These are phyloP conservation scores for Ectemnius cavifrons DNA, from an alignment of 2,888 invertebrate genomes.

Conservation along the genomic window DNA sequence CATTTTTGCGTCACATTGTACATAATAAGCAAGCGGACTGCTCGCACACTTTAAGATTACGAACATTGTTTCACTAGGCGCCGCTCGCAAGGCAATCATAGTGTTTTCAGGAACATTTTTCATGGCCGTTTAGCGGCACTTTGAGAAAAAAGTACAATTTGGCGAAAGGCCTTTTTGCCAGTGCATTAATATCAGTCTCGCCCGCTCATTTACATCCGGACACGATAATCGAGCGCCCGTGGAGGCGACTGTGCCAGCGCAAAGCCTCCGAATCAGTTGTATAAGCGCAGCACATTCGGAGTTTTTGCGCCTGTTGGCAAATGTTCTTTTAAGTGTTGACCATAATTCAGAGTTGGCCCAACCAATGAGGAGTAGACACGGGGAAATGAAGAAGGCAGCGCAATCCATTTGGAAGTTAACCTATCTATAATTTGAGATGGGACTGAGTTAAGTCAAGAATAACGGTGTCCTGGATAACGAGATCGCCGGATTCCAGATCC, in stretches of 20 bases:
- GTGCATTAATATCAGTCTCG: constrained; percentile 5
- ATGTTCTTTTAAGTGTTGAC: constrained; percentile 57
- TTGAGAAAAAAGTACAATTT: constrained; percentile 23
- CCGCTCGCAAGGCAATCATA: constrained; percentile 9
- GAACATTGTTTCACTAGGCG: no score
- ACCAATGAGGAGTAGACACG: constrained; percentile 29
- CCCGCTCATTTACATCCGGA: constrained; percentile 35
- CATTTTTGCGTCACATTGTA: no score
- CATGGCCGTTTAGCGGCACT: constrained; percentile 13
- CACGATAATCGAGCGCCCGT: constrained; percentile 39
- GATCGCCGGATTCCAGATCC: no score
- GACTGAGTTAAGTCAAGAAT: constrained; percentile 19
- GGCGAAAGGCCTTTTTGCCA: not conserved
- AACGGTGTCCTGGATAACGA: constrained; percentile 23
- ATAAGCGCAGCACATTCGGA: constrained; percentile 32
- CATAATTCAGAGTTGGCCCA: constrained; percentile 42
- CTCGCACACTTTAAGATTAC: no score
- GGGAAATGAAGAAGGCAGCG: constrained; percentile 18
- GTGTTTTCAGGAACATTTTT: constrained; percentile 27
- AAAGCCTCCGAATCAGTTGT: constrained; percentile 6
- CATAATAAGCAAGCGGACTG: no score
- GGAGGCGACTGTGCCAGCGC: not conserved
- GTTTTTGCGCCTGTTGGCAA: constrained; percentile 50
- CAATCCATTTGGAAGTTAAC: constrained; percentile 35
- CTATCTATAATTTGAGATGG: constrained; percentile 40